Percentiles rank a stretch among this genome's conserved stretches.
phyloP scores from a whole-genome alignment of 2,113 vertebrate genomes.

The Vombatus ursinus region DNA sequence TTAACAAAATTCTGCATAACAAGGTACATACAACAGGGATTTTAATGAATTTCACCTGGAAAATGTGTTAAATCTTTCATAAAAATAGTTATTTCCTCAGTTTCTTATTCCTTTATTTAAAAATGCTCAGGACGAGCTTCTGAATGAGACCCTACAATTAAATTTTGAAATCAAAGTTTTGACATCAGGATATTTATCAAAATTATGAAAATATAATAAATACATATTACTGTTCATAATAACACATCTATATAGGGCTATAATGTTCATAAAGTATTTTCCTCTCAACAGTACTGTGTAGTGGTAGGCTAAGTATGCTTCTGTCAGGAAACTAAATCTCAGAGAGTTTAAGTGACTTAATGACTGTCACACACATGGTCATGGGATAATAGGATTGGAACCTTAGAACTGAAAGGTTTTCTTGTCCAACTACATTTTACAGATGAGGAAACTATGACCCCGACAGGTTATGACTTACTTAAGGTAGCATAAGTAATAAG shows the following conservation, averaged over 20 bases:
- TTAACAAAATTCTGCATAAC: not conserved
- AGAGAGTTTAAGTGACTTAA: not conserved
- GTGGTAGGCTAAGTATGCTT: not conserved
- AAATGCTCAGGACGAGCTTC: not conserved
- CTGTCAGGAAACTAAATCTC: not conserved
- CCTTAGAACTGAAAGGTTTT: not conserved
- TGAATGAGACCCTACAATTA: not conserved
- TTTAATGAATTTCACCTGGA: not conserved
- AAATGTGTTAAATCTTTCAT: not conserved
- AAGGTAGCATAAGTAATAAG: not conserved
- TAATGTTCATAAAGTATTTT: not conserved
- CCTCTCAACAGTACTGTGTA: not conserved
- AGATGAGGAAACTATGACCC: not conserved
- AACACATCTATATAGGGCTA: not conserved
- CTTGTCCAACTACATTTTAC: not conserved
- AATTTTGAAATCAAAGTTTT: not conserved
- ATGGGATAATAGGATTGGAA: not conserved
- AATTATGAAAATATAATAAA: not conserved
- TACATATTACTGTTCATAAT: not conserved
- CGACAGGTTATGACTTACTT: not conserved
- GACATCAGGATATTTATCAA: not conserved
- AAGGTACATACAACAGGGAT: not conserved
- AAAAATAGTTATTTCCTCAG: not conserved
- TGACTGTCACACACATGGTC: not conserved
- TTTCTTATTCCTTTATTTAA: not conserved